phyloP scores from a whole-genome alignment of 2,888 invertebrate species.

The Nomada flava region DNA sequence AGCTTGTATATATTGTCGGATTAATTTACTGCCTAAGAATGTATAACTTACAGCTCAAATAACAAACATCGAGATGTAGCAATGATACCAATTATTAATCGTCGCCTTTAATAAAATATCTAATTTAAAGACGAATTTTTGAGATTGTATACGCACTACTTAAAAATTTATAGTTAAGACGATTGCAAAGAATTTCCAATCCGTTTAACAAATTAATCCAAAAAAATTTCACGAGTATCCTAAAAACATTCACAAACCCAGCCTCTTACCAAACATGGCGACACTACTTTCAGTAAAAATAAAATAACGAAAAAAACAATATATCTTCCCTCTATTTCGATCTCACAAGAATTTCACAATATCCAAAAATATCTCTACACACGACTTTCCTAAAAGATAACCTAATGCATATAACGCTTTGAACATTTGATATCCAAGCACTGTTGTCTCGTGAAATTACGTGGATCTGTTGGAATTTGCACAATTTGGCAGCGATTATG shows the following conservation, averaged over 20 bases:
- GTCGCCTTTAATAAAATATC: too few relatives aligned
- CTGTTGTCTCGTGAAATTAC: neutral
- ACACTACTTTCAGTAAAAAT: neutral
- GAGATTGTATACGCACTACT: too few relatives aligned
- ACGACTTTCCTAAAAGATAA: neutral
- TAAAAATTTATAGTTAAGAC: too few relatives aligned
- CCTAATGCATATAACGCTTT: neutral
- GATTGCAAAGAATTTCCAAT: neutral
- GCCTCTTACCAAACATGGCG: neutral
- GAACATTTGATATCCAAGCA: neutral
- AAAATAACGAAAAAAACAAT: too few relatives aligned
- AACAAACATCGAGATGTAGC: too few relatives aligned
- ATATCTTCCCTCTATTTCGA: neutral
- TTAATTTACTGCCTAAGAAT: too few relatives aligned
- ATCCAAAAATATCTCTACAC: neutral
- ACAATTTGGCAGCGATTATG: conserved; percentile 11
- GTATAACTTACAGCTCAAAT: too few relatives aligned
- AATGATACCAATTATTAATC: too few relatives aligned
- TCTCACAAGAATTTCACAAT: neutral
- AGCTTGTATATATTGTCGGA: too few relatives aligned
- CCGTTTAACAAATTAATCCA: neutral
- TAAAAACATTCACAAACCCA: neutral
- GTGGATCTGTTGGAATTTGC: neutral
- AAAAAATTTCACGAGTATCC: neutral
- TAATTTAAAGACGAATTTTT: too few relatives aligned